Conservation (phyloP, 2,888 invertebrate genomes). For the Dynastes hyllus region DNA sequence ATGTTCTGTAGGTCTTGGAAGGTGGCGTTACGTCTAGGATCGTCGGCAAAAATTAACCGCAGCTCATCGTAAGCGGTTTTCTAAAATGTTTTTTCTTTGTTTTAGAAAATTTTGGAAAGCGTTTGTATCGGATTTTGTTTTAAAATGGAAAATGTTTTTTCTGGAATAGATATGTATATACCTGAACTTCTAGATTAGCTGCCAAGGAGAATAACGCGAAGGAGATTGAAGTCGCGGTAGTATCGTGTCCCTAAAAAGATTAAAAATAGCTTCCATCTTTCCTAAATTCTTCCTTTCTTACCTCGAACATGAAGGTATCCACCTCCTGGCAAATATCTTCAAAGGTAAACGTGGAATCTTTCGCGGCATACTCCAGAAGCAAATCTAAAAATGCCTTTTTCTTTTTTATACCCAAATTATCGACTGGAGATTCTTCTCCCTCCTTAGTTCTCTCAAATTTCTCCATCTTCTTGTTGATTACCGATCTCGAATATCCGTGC, state of each 20-base stretch:
- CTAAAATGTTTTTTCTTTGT: conserved; percentile 36
- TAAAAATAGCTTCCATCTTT: too few species aligned
- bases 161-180: conserved; percentile 4
- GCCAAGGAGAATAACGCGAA: conserved; percentile 74
- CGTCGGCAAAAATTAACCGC: conserved; percentile 59
- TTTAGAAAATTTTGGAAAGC: not conserved
- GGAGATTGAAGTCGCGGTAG: conserved; percentile 73
- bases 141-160: not conserved
- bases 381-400: conserved; percentile 72
- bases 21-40: conserved; percentile 60
- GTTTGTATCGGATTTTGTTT: not conserved
- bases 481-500: conserved; percentile 74
- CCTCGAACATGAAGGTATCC: conserved; percentile 76
- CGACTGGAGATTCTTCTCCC: conserved; percentile 50
- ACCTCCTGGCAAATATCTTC: conserved; percentile 74
- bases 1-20: conserved; percentile 68
- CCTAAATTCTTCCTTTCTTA: conserved; percentile 56
- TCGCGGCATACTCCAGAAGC: conserved; percentile 71
- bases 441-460: conserved; percentile 36
- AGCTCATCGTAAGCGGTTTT: conserved; percentile 63
- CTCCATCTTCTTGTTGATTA: conserved; percentile 71
- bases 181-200: conserved; percentile 71
- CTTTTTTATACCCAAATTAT: conserved; percentile 64
- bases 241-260: conserved; percentile 72
- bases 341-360: conserved; percentile 69